Evolutionary conservation across 2,797 vertebrate genomes (phyloP), one percentile per base, ranked within the genome.

Genomic region (Danio tinwini): DNA sequence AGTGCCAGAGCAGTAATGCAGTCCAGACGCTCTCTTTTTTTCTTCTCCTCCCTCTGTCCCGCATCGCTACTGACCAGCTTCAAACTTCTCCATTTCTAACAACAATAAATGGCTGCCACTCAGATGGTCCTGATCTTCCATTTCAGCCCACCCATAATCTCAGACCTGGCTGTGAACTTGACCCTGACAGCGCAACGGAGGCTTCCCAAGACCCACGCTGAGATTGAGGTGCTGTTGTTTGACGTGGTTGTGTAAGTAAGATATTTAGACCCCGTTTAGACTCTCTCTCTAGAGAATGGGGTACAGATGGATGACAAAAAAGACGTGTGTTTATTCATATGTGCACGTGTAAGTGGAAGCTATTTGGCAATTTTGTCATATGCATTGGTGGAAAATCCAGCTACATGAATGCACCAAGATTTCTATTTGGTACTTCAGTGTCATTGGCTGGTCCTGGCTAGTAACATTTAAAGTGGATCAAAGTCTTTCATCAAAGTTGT

Each of bases 41-140:
- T 45, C 39, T 87, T 87, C 86, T 71, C 85, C 87, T 91, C 90
- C 89, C 80, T 55, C 78, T 78, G 88, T 84, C 87, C 83, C 84
- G 88, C 88, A 78, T 83, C 82, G 88, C 92, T 92, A 93, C 92
- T 91, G 92, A 92, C 90, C 91, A 85, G 86, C 92, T 93, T 94
- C 93, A 93, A 90, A 87, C 92, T 89, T 93, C 91, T 94, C 90
- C 74, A 55, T 92, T 93, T 90, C 59, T 88, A 90, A 88, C 67
- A 93, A 93, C 90, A 94, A 94, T 91, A 94, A 94, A 93, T 90
- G 72, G 65, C 86, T 85, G 87, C 88, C 86, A 81, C 88, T 87
- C 83, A 90, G 89, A 90, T 77, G 85, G 84, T 83, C 73, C 81
- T 77, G 81, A 74, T 5, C 39, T 83, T 87, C 89, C 85, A 88